Conservation (phyloP, 2,797 vertebrate genomes). For the Spinibarbus caldwelli region DNA sequence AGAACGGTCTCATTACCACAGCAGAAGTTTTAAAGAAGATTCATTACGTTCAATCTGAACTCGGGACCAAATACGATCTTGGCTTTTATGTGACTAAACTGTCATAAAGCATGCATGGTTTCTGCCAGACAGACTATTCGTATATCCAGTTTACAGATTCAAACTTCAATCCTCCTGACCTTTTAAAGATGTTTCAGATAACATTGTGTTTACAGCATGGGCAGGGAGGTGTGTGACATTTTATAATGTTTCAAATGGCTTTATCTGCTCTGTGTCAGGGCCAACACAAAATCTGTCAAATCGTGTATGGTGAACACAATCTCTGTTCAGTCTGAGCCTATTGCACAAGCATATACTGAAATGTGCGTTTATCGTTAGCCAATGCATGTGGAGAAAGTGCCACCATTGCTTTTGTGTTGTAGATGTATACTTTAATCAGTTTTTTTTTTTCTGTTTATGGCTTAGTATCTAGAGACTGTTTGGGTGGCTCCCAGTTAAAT, state of each 20-base stretch:
- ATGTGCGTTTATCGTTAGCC: constrained; percentile 26
- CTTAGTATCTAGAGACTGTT: constrained; percentile 14
- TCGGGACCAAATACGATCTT: constrained; percentile 25
- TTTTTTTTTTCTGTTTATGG: constrained; percentile 27
- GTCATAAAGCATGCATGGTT: constrained; percentile 46
- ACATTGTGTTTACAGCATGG: constrained; percentile 55
- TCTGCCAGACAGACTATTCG: background rate
- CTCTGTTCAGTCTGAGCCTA: constrained; percentile 30
- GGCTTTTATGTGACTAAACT: constrained; percentile 29
- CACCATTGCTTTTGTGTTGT: background rate
- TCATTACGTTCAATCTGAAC: constrained; percentile 36
- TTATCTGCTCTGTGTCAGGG: constrained; percentile 51
- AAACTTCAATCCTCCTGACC: constrained; percentile 27
- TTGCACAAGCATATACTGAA: constrained; percentile 44
- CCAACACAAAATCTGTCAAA: constrained; percentile 41
- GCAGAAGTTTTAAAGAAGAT: constrained; percentile 39
- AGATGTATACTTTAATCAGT: constrained; percentile 14
- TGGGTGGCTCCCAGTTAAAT: constrained; percentile 46
- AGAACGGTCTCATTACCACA: constrained; percentile 22
- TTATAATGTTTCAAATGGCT: constrained; percentile 37
- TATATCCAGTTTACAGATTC: constrained; percentile 26
- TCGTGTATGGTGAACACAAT: constrained; percentile 32
- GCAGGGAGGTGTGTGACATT: constrained; percentile 24
- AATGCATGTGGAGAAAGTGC: constrained; percentile 37
- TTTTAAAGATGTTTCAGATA: constrained; percentile 34